Base-by-base conservation (phyloP, 1,140 invertebrate genomes). In the Zaprionus ornatus region DNA sequence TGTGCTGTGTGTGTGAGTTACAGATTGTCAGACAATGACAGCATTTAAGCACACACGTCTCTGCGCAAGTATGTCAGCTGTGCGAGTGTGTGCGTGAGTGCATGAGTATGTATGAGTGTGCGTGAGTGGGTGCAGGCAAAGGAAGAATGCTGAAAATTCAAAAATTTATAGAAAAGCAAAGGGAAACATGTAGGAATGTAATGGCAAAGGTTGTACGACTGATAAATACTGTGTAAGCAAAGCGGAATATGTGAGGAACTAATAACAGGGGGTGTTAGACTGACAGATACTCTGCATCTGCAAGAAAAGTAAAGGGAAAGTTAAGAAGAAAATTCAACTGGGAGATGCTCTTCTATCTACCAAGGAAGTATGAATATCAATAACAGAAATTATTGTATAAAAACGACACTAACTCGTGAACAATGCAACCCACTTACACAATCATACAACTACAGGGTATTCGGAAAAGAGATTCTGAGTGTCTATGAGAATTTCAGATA, bases 81-180 rank as follows among this genome's bases (percentile, higher is more conserved):
- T 50, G 17, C n/a, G 40, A 13, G 19, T 48, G 17, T 48, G 42
- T 19, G 17, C 1, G 40, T n/a, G n/a, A n/a, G n/a, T n/a, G n/a
- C n/a, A n/a, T n/a, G n/a, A n/a, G n/a, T n/a, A n/a, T 42, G 4
- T 42, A 15, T 6, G 15, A n/a, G 40, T 42, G 40, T 45, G 40
- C 4, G 19, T 50, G 45, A 50, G 50, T 71, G 48, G 50, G 62
- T 48, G 45, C 17, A 52, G 59, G 54, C 42, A 60, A 59, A 21
- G 42, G 64, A 19, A 65, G 57, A 55, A 69, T 61, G 77, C 45
- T 76, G 55, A 65, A 64, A 74, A 70, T 77, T 86, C 76, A 82
- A 87, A 87, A 87, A 86, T 87, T 67, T 82, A 87, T 86, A 79
- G 83, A 69, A 86, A 76, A 70, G 48, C 55, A 63, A 69, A 62